Percentiles rank a stretch among this genome's conserved stretches.
Evolutionary conservation across 1,140 invertebrate species (phyloP).

Genomic region (Drosophila sucinea): DNA sequence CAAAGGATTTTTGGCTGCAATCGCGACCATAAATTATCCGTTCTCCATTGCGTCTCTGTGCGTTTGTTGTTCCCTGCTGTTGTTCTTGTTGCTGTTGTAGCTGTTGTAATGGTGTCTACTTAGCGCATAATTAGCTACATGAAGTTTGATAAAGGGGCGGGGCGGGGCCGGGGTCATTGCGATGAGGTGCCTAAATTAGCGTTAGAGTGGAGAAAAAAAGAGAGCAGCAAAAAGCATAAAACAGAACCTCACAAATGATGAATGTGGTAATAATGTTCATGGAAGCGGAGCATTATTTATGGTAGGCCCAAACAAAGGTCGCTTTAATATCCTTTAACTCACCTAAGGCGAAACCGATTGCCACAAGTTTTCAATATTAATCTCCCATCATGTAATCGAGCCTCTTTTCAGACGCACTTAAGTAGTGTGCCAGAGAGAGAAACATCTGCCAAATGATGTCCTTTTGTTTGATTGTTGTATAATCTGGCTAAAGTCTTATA

Average conservation of each 20-base stretch:
- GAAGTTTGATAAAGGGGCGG: conserved; percentile 55
- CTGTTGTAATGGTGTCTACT: conserved; percentile 62
- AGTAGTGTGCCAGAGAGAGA: too few relatives aligned
- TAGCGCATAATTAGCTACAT: conserved; percentile 82
- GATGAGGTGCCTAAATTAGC: conserved; percentile 42
- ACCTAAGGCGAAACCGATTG: background rate
- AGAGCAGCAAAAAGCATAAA: background rate
- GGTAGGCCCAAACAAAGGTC: background rate
- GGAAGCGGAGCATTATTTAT: conserved; percentile 4
- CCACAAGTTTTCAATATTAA: conserved; percentile 2
- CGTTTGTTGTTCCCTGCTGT: conserved; percentile 4
- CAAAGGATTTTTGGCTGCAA: conserved; percentile 81
- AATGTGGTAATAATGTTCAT: conserved; percentile 70
- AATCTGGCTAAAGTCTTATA: too few relatives aligned
- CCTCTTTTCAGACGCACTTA: too few relatives aligned
- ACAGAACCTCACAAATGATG: conserved; percentile 56
- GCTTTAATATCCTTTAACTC: background rate
- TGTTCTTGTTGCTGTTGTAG: conserved; percentile 20
- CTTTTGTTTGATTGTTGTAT: too few relatives aligned
- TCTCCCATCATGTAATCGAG: background rate
- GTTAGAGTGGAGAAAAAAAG: conserved; percentile 45
- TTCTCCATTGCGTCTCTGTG: conserved; percentile 21
- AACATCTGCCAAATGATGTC: too few relatives aligned
- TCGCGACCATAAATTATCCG: conserved; percentile 73
- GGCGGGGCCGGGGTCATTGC: conserved; percentile 3